phyloP scores from a whole-genome alignment of 35 echinoderm and acorn worm species.

The Stichopus chloronotus region DNA sequence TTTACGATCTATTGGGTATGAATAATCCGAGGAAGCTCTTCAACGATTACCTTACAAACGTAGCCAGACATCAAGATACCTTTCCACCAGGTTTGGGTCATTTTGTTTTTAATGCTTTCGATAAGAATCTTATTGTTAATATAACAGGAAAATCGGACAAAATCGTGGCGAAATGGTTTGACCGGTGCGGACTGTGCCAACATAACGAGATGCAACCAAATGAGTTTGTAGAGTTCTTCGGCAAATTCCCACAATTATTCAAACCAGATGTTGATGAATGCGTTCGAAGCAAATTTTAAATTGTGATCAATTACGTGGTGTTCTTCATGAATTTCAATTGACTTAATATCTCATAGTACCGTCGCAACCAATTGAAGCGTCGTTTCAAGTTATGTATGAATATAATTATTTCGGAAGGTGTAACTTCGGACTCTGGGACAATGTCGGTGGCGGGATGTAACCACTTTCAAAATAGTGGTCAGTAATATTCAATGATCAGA shows the following conservation, averaged over 20 bases:
- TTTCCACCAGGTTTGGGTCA: not conserved
- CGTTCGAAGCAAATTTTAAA: not conserved
- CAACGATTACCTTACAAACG: not conserved
- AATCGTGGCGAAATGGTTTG: not conserved
- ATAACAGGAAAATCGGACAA: not conserved
- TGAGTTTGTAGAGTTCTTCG: not conserved
- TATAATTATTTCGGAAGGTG: too few relatives aligned
- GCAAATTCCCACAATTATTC: not conserved
- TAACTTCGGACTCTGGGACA: too few relatives aligned
- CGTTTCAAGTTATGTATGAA: too few relatives aligned
- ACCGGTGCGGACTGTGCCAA: not conserved
- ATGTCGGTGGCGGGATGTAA: too few relatives aligned
- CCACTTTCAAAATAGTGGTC: too few relatives aligned
- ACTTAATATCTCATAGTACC: too few relatives aligned
- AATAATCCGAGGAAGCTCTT: not conserved
- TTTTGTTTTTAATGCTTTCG: not conserved
- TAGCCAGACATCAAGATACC: not conserved
- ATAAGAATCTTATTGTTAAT: not conserved
- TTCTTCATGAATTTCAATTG: too few relatives aligned
- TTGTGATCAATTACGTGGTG: not conserved
- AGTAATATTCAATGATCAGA: too few relatives aligned
- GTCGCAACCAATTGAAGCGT: too few relatives aligned
- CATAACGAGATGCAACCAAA: not conserved
- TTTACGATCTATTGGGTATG: not conserved
- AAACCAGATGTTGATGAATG: not conserved